Evolutionary conservation across 2,113 vertebrate genomes (phyloP), one percentile per base, ranked within the genome.

Genomic region (Emydocephalus ijimae): DNA sequence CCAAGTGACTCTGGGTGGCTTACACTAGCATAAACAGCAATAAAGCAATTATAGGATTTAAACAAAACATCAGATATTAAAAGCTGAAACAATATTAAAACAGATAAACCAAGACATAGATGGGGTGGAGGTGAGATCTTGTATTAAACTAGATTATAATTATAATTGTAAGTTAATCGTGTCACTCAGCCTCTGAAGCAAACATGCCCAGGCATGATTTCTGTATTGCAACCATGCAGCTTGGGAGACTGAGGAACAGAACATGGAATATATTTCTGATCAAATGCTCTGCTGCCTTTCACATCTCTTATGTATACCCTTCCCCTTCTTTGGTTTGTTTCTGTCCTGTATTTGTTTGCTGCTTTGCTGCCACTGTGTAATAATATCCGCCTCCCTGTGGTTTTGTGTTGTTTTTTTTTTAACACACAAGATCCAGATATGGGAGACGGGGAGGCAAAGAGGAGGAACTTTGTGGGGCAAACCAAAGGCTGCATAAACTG

Each of bases 201-300:
- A 87, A 89, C 43, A n/a, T 86, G 43, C 29, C 45, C 3, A 87
- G 45, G 45, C 56, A 64, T 34, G 26, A 39, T 86, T 92, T 92
- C 61, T 92, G 14, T 89, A 92, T 85, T 92, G 64, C 20, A 89
- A 89, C 85, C 88, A 85, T 85, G n/a, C 43, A 48, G 43, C 54
- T 85, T 92, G 64, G 87, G 18, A 85, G 39, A 57, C n/a, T 85
- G 39, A 89, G 57, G 64, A 85, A 50, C 5, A 92, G 57, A 45
- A 24, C 24, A 14, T 6, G 56, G 50, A 45, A 89, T n/a, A 29
- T 10, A 26, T 45, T 55, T 89, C 4, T 85, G 45, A 59, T 59
- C 23, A 34, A 89, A 48, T 85, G 54, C 26, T 57, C 21, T 20
- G 43, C 50, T 48, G 11, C 20, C 50, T 54, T 69, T 26, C 45